Conservation (phyloP, 2,797 vertebrate species). For the Macropus fuliginosus region DNA sequence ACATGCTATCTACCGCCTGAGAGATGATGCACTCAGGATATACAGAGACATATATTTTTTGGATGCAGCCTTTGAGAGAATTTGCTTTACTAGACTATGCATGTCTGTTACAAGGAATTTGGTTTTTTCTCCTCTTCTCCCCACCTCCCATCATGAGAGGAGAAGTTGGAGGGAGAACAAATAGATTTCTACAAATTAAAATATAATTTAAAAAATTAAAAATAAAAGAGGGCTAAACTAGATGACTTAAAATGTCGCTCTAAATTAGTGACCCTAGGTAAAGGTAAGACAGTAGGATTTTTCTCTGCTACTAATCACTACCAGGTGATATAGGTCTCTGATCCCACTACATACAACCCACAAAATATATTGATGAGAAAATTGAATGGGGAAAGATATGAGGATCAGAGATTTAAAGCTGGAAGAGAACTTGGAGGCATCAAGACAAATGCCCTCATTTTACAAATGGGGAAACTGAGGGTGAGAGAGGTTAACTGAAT, state of each 20-base stretch:
- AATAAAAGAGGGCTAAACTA: background rate
- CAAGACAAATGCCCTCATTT: background rate
- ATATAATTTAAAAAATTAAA: background rate
- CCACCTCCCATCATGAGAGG: no score
- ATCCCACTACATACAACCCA: background rate
- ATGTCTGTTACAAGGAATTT: background rate
- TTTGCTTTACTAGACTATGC: background rate
- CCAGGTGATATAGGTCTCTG: background rate
- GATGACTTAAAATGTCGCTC: background rate
- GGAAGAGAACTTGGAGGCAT: background rate
- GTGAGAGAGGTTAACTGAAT: background rate
- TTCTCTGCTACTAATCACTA: background rate
- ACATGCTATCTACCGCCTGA: background rate
- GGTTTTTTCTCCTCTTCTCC: background rate
- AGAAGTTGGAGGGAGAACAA: background rate
- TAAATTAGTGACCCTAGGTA: background rate
- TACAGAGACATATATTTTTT: background rate
- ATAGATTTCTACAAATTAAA: background rate
- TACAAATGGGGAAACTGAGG: background rate
- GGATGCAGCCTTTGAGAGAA: background rate
- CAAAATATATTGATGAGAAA: background rate
- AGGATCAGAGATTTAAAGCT: background rate
- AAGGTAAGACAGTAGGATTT: background rate
- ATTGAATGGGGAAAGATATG: background rate
- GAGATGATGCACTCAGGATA: background rate